phyloP scores from a whole-genome alignment of 2,113 vertebrate species.

The Pollachius pollachius region DNA sequence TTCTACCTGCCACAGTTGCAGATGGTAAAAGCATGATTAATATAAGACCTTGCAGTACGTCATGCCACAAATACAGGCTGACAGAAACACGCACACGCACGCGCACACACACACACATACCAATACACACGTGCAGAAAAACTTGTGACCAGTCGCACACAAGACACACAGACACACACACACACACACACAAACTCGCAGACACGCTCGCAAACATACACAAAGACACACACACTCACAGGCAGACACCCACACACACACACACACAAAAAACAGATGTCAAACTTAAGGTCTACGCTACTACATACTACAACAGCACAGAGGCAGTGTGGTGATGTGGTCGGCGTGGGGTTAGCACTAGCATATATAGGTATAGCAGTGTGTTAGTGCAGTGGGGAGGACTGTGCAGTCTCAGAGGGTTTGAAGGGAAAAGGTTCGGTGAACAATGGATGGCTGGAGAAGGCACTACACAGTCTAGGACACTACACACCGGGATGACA shows the following conservation, averaged over 20 bases:
- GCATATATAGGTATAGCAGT: conserved; percentile 13
- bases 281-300: conserved; percentile 39
- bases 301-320: conserved; percentile 46
- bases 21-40: no score
- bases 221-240: conserved; percentile 7
- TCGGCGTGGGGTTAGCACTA: conserved; percentile 4
- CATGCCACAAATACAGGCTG: neutral
- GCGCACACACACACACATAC: neutral
- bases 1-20: no score
- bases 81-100: neutral
- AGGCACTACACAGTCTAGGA: conserved; percentile 9
- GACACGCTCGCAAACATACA: conserved; percentile 24
- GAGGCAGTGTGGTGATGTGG: conserved; percentile 52
- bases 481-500: conserved; percentile 53
- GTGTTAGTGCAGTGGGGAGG: conserved; percentile 47
- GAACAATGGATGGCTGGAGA: conserved; percentile 38
- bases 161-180: no score
- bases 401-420: conserved; percentile 46
- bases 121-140: conserved; percentile 11
- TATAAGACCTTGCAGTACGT: neutral
- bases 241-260: conserved; percentile 29
- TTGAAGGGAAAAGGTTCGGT: conserved; percentile 44
- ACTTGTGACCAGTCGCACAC: conserved; percentile 7
- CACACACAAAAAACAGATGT: conserved; percentile 57
- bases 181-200: conserved; percentile 45